Base-by-base conservation (phyloP, 1,140 invertebrate species). In the Achroia grisella region DNA sequence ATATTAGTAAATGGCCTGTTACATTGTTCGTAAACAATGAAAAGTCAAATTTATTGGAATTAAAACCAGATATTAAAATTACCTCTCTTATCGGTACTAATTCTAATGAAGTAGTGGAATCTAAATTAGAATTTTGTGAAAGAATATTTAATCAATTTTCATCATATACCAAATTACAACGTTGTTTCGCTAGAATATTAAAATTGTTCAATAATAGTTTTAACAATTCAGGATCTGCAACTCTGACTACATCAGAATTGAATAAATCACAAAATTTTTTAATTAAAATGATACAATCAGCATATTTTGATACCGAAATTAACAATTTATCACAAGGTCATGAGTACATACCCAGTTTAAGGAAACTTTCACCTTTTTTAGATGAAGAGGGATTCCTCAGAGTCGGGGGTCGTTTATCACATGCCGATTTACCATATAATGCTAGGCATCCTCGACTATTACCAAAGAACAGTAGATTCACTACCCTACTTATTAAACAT, bases 261-360 rank as follows among this genome's bases (percentile, higher is more conserved):
- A 39, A 39, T n/a, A 9, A 39, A 39, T 14, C 6, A 6, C 39
- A 10, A 10, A 8, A 41, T 28, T 10, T n/a, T 8, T 12, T 41
- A 13, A 30, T 41, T 29, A 10, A 10, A 12, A 12, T 30, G 11
- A 10, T 41, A 30, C 39, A 41, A n/a, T 1, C 4, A 11, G 2
- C 9, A 29, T 41, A 41, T 30, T 41, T 29, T 30, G 28, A 41
- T 10, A 2, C 14, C 14, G 39, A 41, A 30, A 41, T 41, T n/a
- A n/a, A 10, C 4, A 30, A 8, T 30, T 41, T n/a, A 12, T 11
- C 10, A 29, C 29, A 41, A 30, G 12, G 12, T 41, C 9, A 11
- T 14, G 27, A 12, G 27, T 30, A 41, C 17, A 12, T 30, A 30
- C n/a, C 39, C 31, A 30, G 27, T 4, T 28, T 41, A 10, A 9